Conservation (phyloP, 2,888 invertebrate genomes). For the Drosophila antonietae region DNA sequence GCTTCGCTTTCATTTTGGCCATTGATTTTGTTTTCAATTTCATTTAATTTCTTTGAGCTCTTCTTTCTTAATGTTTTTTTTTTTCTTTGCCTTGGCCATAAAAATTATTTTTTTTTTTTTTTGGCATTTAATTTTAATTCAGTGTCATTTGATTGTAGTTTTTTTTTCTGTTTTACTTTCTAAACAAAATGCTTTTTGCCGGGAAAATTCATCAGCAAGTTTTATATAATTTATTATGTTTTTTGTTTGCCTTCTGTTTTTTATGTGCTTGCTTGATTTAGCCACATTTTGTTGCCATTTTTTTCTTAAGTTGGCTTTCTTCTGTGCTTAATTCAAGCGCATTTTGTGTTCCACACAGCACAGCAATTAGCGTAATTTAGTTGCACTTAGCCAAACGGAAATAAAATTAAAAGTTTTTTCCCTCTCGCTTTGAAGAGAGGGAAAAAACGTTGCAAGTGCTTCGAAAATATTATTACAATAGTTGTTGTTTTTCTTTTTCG, state of each 20-base stretch:
- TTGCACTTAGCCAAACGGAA: constrained; percentile 75
- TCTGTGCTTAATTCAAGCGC: constrained; percentile 43
- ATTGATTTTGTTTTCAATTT: constrained; percentile 76
- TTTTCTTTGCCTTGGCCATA: constrained; percentile 18
- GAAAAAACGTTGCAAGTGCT: constrained; percentile 20
- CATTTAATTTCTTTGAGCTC: constrained; percentile 56
- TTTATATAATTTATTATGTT: constrained; percentile 53
- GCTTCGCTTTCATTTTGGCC: constrained; percentile 64
- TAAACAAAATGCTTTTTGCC: constrained; percentile 55
- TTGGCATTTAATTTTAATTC: constrained; percentile 48
- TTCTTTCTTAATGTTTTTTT: constrained; percentile 17
- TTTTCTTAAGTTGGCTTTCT: constrained; percentile 47
- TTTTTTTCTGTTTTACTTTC: constrained; percentile 52
- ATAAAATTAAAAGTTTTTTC: constrained; percentile 58
- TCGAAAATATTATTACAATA: constrained; percentile 39
- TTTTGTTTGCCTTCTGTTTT: constrained; percentile 22
- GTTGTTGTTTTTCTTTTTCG: constrained; percentile 5
- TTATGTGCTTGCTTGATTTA: constrained; percentile 15
- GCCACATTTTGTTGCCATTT: constrained; percentile 36
- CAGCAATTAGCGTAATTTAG: constrained; percentile 76
- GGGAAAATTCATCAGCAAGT: constrained; percentile 53
- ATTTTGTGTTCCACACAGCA: constrained; percentile 40
- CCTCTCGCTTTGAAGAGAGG: constrained; percentile 7
- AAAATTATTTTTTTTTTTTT: constrained; percentile 23
- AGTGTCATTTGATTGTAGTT: constrained; percentile 44